Percentiles rank a stretch among this genome's conserved stretches.
phyloP scores from a whole-genome alignment of 2,888 invertebrate species.

The Xanthostigma xanthostigma region DNA sequence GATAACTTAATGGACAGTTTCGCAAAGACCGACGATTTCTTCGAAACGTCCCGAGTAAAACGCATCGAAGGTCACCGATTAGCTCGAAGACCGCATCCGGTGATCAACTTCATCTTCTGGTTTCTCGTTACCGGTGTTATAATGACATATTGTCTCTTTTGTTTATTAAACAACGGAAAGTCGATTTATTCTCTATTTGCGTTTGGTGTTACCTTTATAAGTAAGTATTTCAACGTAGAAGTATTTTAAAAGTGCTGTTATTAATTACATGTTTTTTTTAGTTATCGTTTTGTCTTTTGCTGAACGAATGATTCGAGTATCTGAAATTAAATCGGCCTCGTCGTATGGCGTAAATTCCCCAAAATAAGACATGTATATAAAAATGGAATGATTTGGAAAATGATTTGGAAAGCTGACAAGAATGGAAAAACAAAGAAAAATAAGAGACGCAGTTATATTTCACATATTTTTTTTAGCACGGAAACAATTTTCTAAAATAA shows the following conservation, averaged over 20 bases:
- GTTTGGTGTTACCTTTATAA: conserved; percentile 21
- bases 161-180: conserved; percentile 23
- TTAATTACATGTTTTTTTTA: conserved; percentile 9
- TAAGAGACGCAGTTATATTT: too few species aligned
- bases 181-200: conserved; percentile 21
- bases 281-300: conserved; percentile 19
- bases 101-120: conserved; percentile 22
- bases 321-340: conserved; percentile 22
- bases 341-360: conserved; percentile 17
- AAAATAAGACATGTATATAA: too few species aligned
- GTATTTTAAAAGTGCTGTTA: conserved; percentile 11
- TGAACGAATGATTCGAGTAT: conserved; percentile 21
- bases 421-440: too few species aligned
- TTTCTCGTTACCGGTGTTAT: conserved; percentile 2
- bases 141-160: conserved; percentile 15
- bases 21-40: conserved; percentile 23
- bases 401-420: too few species aligned
- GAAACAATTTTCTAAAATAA: too few species aligned
- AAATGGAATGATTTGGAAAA: too few species aligned
- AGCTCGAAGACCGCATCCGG: conserved; percentile 18
- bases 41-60: conserved; percentile 19
- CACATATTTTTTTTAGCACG: too few species aligned
- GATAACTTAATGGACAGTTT: conserved; percentile 22
- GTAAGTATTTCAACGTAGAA: conserved; percentile 21
- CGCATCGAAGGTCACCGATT: conserved; percentile 17